A percentile compares a stretch with the other conserved stretches of the same genome.
Evolutionary conservation across 1,140 invertebrate genomes (phyloP).

Genomic region (Leptinotarsa texana): DNA sequence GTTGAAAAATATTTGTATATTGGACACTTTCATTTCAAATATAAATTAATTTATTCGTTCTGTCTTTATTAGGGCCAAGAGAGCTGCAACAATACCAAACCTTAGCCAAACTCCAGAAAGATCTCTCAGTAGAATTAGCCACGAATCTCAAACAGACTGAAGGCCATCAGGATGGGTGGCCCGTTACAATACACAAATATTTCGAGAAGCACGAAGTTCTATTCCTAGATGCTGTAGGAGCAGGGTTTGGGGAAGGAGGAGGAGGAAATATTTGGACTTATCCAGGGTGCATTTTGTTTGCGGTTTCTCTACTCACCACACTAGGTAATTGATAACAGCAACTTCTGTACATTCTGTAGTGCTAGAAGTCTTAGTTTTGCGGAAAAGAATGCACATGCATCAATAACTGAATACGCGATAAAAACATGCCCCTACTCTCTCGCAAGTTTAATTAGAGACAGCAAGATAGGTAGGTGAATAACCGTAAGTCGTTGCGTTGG

Average conservation of each 20-base stretch:
- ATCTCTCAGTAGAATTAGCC: slow-evolving; percentile 59
- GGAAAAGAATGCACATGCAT: too few species aligned
- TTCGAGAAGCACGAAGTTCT: slow-evolving; percentile 60
- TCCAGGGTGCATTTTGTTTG: slow-evolving; percentile 65
- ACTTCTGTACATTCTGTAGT: background rate
- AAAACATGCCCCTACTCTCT: too few species aligned
- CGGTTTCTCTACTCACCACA: slow-evolving; percentile 65
- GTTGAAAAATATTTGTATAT: too few species aligned
- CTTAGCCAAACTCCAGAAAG: slow-evolving; percentile 58
- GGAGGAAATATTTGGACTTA: slow-evolving; percentile 64
- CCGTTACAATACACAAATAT: slow-evolving; percentile 59
- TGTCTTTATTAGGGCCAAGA: slow-evolving; percentile 54
- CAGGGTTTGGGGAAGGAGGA: slow-evolving; percentile 62
- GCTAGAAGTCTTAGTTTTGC: too few species aligned
- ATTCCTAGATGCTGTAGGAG: slow-evolving; percentile 59
- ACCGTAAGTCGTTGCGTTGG: too few species aligned
- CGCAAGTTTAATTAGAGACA: too few species aligned
- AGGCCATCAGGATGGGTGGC: slow-evolving; percentile 58
- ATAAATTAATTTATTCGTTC: too few species aligned
- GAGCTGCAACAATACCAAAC: slow-evolving; percentile 59
- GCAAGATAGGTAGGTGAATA: too few species aligned
- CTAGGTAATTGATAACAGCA: slow-evolving; percentile 56
- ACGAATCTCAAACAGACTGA: slow-evolving; percentile 60
- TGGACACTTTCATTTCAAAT: too few species aligned
- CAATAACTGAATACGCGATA: too few species aligned